A percentile compares a stretch with the other conserved stretches of the same genome.
phyloP scores from a whole-genome alignment of 2,113 vertebrate species.

The Pardalotus punctatus region DNA sequence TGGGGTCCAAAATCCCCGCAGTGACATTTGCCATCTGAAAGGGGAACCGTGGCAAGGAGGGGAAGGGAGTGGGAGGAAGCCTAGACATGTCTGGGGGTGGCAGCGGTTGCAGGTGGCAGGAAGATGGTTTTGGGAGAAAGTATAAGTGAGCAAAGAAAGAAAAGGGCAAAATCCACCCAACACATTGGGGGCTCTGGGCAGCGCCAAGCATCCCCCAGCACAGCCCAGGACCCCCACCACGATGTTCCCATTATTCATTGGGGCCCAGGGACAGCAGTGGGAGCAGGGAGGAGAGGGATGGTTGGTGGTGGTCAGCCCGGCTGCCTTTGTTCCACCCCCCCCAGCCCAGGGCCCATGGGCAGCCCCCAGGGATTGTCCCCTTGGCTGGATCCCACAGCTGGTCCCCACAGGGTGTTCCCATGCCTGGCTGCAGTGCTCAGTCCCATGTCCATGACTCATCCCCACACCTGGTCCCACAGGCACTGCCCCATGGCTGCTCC shows the following conservation, averaged over 20 bases:
- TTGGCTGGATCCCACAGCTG: not conserved
- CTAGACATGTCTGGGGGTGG: not conserved
- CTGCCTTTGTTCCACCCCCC: not conserved
- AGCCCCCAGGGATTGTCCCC: not conserved
- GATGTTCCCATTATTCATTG: rapidly evolving
- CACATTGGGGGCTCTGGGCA: rapidly evolving
- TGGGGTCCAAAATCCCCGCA: rapidly evolving
- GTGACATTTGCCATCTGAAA: not conserved
- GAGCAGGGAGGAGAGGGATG: not conserved
- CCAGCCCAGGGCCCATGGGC: rapidly evolving
- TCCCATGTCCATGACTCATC: not conserved
- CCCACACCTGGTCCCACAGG: rapidly evolving
- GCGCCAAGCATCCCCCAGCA: rapidly evolving
- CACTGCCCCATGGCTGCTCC: too few species aligned
- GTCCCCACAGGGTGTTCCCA: too few species aligned
- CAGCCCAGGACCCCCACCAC: not conserved
- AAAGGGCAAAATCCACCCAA: not conserved
- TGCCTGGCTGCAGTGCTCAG: not conserved
- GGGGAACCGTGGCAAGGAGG: not conserved
- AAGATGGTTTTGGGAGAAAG: conserved; percentile 5
- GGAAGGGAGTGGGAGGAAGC: conserved; percentile 30
- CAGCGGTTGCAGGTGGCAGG: not conserved
- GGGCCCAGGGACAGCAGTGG: rapidly evolving
- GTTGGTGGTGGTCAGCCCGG: too few species aligned
- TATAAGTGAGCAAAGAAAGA: not conserved